Conservation (phyloP, 2,888 invertebrate genomes). For the Blastobasis adustella region DNA sequence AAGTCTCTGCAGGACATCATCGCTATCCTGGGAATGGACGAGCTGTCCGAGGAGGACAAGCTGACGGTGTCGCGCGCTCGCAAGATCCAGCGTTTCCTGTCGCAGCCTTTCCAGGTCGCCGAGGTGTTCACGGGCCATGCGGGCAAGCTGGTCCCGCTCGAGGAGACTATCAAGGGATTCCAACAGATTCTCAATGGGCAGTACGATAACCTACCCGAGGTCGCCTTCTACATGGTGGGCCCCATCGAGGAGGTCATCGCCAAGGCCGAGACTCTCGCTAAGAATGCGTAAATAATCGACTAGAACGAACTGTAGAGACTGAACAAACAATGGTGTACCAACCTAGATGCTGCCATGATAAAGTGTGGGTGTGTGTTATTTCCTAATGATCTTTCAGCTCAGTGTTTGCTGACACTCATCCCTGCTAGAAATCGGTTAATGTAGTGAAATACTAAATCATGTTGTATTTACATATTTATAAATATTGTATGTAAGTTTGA, state of each 20-base stretch:
- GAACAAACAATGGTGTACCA: too few species aligned
- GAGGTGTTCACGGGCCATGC: constrained; percentile 96
- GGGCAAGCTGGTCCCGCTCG: constrained; percentile 91
- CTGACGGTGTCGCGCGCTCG: constrained; percentile 94
- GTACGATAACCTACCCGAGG: constrained; percentile 92
- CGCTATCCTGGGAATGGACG: constrained; percentile 90
- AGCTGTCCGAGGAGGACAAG: constrained; percentile 96
- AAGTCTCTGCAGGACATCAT: constrained; percentile 90
- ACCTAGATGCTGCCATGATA: too few species aligned
- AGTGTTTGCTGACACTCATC: too few species aligned
- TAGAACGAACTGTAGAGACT: background rate
- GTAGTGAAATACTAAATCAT: too few species aligned
- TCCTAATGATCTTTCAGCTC: too few species aligned
- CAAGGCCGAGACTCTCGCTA: constrained; percentile 87
- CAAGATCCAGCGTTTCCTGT: constrained; percentile 95
- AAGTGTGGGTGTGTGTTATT: too few species aligned
- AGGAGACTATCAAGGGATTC: constrained; percentile 93
- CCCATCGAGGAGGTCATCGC: constrained; percentile 90
- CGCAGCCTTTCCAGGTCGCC: constrained; percentile 94
- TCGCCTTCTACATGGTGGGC: constrained; percentile 98
- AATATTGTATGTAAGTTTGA: too few species aligned
- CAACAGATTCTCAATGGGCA: constrained; percentile 88
- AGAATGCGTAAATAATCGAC: constrained; percentile 35
- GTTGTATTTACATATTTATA: too few species aligned
- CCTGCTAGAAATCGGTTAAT: too few species aligned